These are phyloP conservation scores for Capreolus pygargus DNA, from an alignment of 2,113 vertebrate genomes.

Conservation along the genomic window DNA sequence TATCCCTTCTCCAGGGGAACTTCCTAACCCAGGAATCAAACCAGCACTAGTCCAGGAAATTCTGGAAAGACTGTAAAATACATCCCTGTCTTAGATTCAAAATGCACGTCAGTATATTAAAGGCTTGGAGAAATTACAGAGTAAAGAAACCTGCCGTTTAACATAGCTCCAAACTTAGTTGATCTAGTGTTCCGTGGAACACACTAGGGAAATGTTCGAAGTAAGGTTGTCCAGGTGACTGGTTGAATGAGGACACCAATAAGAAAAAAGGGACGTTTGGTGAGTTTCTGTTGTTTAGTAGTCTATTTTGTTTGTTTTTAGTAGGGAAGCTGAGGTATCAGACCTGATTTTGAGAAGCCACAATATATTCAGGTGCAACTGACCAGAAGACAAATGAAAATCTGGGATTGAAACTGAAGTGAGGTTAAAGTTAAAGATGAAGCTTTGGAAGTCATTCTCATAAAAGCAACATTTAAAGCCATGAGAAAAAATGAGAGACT, in stretches of 20 bases:
- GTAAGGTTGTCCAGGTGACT: not conserved
- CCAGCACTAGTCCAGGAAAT: constrained; percentile 11
- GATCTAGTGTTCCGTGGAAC: not conserved
- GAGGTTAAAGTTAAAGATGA: constrained; percentile 1
- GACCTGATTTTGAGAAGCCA: not conserved
- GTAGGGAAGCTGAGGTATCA: not conserved
- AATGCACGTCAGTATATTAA: not conserved
- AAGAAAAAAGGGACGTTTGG: not conserved
- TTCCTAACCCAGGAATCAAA: not conserved
- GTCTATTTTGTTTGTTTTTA: constrained; percentile 11
- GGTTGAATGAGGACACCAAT: not conserved
- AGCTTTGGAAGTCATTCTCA: constrained; percentile 17
- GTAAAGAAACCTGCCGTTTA: not conserved
- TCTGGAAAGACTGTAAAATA: constrained; percentile 13
- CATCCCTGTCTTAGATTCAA: not conserved
- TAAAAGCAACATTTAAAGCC: constrained; percentile 11
- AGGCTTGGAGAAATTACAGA: not conserved
- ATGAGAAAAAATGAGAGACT: not conserved
- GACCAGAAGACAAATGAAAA: constrained; percentile 8
- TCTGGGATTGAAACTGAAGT: not conserved
- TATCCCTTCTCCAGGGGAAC: not conserved
- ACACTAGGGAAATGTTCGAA: not conserved
- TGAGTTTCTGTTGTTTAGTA: not conserved
- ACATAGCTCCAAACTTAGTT: not conserved
- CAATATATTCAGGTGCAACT: not conserved